Evolutionary conservation across 2,113 vertebrate species (phyloP).

Genomic region (Amphiprion ocellaris): DNA sequence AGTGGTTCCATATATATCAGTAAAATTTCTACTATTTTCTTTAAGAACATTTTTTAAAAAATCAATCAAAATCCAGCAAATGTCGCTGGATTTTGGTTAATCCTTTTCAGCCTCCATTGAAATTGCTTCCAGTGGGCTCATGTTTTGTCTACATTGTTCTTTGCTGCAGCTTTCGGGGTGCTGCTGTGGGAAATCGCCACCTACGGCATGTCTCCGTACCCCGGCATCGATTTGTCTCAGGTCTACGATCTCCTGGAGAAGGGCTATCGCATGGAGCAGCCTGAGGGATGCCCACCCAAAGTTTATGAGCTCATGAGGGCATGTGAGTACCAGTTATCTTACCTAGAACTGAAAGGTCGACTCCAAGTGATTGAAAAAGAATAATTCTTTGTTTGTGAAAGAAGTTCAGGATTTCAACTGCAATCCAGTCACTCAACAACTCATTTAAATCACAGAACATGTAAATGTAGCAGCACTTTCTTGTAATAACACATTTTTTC

Average conservation of each 20-base stretch:
- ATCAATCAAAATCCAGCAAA: no score
- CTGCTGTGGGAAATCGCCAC: constrained; percentile 99
- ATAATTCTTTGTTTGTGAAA: no score
- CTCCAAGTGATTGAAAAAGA: background rate
- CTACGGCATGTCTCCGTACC: constrained; percentile 99
- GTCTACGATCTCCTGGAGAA: constrained; percentile 99
- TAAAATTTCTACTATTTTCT: no score
- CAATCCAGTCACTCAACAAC: background rate
- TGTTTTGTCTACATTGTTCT: background rate
- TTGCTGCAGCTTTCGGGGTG: constrained; percentile 93
- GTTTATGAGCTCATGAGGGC: constrained; percentile 99
- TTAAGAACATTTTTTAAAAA: no score
- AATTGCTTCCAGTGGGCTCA: background rate
- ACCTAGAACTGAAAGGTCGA: background rate
- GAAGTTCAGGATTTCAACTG: no score
- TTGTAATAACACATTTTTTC: background rate
- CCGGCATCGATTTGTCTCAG: constrained; percentile 98
- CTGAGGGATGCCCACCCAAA: constrained; percentile 97
- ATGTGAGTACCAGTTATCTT: constrained; percentile 87
- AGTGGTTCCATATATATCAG: no score
- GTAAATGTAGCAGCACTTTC: background rate
- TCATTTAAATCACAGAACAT: background rate
- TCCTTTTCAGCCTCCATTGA: no score
- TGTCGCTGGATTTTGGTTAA: no score
- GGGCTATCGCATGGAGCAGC: constrained; percentile 99